Conservation (phyloP, 53 echinoderm and acorn worm genomes). For the Antedon mediterranea region DNA sequence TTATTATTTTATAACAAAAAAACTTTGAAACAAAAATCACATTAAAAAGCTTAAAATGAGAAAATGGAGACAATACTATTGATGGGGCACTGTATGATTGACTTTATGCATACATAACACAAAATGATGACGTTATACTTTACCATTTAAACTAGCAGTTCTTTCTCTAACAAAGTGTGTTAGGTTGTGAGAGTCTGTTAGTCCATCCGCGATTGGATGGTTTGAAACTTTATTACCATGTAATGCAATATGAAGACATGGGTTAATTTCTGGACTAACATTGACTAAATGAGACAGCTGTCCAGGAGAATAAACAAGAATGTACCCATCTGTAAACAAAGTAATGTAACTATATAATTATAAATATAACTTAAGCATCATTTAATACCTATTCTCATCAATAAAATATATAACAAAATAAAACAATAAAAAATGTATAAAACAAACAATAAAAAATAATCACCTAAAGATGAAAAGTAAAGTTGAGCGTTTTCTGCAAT, state of each 20-base stretch:
- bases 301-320: conserved; percentile 55
- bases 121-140: too few relatives aligned
- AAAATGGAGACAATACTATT: too few relatives aligned
- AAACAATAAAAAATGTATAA: background rate
- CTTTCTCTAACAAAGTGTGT: conserved; percentile 39
- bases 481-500: conserved; percentile 41
- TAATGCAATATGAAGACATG: conserved; percentile 56
- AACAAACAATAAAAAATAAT: background rate
- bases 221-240: conserved; percentile 30
- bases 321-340: conserved; percentile 30
- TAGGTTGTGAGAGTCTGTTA: conserved; percentile 15
- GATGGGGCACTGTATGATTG: too few relatives aligned
- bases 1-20: background rate
- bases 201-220: conserved; percentile 12
- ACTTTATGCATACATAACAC: background rate
- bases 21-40: background rate
- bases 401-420: background rate
- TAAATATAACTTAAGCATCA: too few relatives aligned
- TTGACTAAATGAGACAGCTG: conserved; percentile 59
- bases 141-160: conserved; percentile 32
- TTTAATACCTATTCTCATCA: too few relatives aligned
- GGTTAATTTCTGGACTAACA: conserved; percentile 45
- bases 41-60: background rate
- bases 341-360: too few relatives aligned
- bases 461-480: conserved; percentile 1